Evolutionary conservation across 2,113 vertebrate species (phyloP).

Genomic region (Rhinogobius similis): DNA sequence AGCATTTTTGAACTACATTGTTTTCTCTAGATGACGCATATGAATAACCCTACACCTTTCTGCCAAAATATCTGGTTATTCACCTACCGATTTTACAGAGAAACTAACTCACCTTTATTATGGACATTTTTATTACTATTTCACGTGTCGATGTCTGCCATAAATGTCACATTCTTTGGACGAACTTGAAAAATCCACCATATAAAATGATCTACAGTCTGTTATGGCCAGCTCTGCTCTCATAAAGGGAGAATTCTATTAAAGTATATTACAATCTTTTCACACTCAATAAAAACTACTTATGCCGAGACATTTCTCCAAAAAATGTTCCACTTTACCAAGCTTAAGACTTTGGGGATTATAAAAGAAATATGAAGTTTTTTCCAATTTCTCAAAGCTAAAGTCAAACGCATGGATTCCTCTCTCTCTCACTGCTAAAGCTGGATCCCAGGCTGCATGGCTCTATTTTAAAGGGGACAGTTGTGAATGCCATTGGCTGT

Average conservation of each 20-base stretch:
- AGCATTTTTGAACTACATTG: no score
- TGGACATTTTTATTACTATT: neutral
- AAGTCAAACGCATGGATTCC: neutral
- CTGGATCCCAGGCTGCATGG: constrained; percentile 31
- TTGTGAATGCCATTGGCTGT: constrained; percentile 61
- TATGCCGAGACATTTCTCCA: neutral
- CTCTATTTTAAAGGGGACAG: constrained; percentile 73
- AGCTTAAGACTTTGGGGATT: neutral
- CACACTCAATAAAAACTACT: constrained; percentile 6
- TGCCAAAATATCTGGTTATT: neutral
- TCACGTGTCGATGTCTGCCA: neutral
- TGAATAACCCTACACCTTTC: no score
- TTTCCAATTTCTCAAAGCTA: neutral
- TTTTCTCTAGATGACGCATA: neutral
- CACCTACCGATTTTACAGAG: neutral
- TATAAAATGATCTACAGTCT: neutral
- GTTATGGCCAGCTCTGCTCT: neutral
- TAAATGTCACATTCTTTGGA: constrained; percentile 3
- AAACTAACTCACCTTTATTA: neutral
- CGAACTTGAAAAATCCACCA: neutral
- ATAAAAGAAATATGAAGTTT: constrained; percentile 1
- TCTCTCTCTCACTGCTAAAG: constrained; percentile 28
- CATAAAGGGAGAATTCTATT: neutral
- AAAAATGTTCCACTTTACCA: neutral
- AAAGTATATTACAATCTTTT: constrained; percentile 9